Evolutionary conservation across 2,888 invertebrate genomes (phyloP).

Genomic region (Dynastes grantii): DNA sequence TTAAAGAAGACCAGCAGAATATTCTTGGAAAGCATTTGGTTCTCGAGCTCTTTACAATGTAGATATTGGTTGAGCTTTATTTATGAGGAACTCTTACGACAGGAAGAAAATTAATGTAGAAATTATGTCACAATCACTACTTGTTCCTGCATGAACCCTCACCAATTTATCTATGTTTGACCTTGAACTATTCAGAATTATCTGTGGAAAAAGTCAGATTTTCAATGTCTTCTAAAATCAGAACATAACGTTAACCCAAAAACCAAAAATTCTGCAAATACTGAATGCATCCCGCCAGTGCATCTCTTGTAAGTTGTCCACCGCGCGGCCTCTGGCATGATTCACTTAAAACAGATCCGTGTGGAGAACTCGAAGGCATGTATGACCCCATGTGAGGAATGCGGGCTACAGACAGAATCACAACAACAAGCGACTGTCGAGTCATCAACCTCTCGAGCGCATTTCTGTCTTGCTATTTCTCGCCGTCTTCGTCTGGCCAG

Average conservation of each 20-base stretch:
- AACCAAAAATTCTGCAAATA: not conserved
- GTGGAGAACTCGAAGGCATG: constrained; percentile 49
- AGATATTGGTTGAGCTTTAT: too few relatives aligned
- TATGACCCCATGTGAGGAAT: constrained; percentile 52
- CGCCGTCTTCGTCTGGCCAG: constrained; percentile 13
- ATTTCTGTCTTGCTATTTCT: constrained; percentile 25
- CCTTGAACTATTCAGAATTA: too few relatives aligned
- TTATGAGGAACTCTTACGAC: too few relatives aligned
- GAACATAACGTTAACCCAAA: not conserved
- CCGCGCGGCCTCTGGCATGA: constrained; percentile 27
- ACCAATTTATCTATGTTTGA: too few relatives aligned
- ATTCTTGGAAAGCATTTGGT: too few relatives aligned
- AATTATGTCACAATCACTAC: too few relatives aligned
- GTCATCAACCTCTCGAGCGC: constrained; percentile 50
- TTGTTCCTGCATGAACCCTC: too few relatives aligned
- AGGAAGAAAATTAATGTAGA: too few relatives aligned
- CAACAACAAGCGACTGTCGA: constrained; percentile 51
- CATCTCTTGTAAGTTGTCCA: not conserved
- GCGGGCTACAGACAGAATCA: constrained; percentile 53
- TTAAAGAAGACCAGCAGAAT: too few relatives aligned
- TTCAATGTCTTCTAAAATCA: too few relatives aligned
- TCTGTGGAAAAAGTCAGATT: too few relatives aligned
- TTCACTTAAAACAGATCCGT: constrained; percentile 42
- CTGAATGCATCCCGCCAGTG: not conserved
- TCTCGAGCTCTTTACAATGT: too few relatives aligned